Conservation (phyloP, 2,888 invertebrate genomes). For the Autographa gamma region DNA sequence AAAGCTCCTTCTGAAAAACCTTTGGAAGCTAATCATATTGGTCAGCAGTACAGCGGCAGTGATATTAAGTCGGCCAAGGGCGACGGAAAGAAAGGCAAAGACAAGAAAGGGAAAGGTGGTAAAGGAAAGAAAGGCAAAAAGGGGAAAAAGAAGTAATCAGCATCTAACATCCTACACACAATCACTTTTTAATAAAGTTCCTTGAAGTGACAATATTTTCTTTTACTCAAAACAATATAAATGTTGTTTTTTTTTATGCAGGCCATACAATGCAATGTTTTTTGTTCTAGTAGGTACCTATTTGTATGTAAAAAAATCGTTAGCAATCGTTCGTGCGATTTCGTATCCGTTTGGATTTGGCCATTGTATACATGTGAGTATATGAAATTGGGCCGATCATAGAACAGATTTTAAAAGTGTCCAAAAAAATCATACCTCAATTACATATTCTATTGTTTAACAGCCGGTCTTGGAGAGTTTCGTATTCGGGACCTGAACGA, state of each 20-base stretch:
- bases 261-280: background rate
- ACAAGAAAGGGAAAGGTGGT: conserved; percentile 43
- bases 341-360: too few relatives aligned
- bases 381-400: too few relatives aligned
- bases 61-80: conserved; percentile 56
- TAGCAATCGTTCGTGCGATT: too few relatives aligned
- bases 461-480: conserved; percentile 99
- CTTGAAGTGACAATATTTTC: background rate
- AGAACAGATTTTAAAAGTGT: too few relatives aligned
- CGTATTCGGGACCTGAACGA: conserved; percentile 99
- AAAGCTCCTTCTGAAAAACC: conserved; percentile 71
- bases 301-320: too few relatives aligned
- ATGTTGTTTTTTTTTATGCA: background rate
- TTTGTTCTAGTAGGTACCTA: too few relatives aligned
- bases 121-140: conserved; percentile 60
- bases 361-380: too few relatives aligned
- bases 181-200: background rate
- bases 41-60: conserved; percentile 72
- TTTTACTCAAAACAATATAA: background rate
- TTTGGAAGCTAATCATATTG: conserved; percentile 63
- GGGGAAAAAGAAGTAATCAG: conserved; percentile 51
- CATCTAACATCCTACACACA: background rate
- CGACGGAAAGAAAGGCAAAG: conserved; percentile 53
- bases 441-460: conserved; percentile 26
- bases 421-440: too few relatives aligned